phyloP scores from a whole-genome alignment of 2,888 invertebrate genomes.

The Chironomus tentans region DNA sequence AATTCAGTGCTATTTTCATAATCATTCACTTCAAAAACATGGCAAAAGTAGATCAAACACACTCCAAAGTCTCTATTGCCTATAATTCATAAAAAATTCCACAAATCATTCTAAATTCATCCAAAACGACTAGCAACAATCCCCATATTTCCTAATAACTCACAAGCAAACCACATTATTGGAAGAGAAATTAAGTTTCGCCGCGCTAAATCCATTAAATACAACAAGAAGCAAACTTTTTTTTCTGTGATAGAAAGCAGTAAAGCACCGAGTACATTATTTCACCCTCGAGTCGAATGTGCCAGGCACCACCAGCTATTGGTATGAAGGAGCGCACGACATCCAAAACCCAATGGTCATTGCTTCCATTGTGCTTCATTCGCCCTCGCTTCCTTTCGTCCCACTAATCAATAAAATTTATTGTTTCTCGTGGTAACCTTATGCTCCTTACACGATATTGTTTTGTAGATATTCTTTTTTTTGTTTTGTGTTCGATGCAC shows the following conservation, averaged over 20 bases:
- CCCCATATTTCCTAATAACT: background rate
- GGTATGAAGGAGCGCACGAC: conserved; percentile 14
- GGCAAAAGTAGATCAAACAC: too few relatives aligned
- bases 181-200: background rate
- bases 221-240: background rate
- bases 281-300: background rate
- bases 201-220: conserved; percentile 14
- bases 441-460: background rate
- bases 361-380: background rate
- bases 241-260: background rate
- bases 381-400: background rate
- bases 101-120: too few relatives aligned
- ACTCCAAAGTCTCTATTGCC: too few relatives aligned
- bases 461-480: conserved; percentile 25
- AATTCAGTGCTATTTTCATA: too few relatives aligned
- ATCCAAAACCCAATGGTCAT: conserved; percentile 22
- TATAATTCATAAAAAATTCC: too few relatives aligned
- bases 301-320: background rate
- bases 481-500: too few relatives aligned
- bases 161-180: background rate
- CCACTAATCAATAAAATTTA: conserved; percentile 6
- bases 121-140: too few relatives aligned
- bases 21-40: too few relatives aligned
- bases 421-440: conserved; percentile 7
- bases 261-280: conserved; percentile 15